Percentiles rank a stretch among this genome's conserved stretches.
Evolutionary conservation across 2,888 invertebrate genomes (phyloP).

Genomic region (Griposia aprilina): DNA sequence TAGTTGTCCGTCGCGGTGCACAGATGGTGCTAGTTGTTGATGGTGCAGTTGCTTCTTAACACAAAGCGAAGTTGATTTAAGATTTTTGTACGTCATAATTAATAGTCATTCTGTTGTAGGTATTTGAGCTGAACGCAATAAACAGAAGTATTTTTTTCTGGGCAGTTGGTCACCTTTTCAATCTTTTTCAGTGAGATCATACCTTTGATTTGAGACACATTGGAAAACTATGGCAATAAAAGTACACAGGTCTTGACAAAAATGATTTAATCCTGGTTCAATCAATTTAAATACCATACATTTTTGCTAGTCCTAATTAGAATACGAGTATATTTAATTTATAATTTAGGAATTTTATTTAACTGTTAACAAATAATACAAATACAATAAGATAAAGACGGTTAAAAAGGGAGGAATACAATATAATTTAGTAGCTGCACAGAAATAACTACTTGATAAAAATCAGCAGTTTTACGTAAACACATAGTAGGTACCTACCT

Average conservation of each 20-base stretch:
- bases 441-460: neutral
- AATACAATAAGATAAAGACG: neutral
- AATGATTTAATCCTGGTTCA: neutral
- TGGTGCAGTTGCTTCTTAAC: no score
- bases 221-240: neutral
- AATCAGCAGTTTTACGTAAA: neutral
- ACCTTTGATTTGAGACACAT: neutral
- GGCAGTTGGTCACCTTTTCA: neutral
- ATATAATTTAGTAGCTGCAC: neutral
- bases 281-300: neutral
- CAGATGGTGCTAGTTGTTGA: no score
- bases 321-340: neutral
- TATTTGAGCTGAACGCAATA: neutral
- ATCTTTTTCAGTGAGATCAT: neutral
- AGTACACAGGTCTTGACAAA: neutral
- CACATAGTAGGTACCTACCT: neutral
- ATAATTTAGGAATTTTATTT: neutral
- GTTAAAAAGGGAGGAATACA: neutral
- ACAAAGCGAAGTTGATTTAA: neutral
- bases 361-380: neutral
- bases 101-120: neutral
- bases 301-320: neutral
- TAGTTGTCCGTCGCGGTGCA: no score
- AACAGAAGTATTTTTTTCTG: neutral
- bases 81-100: neutral